Percentiles rank a stretch among this genome's conserved stretches.
Conservation (phyloP, 2,888 invertebrate genomes). For the Coenonympha arcania region DNA sequence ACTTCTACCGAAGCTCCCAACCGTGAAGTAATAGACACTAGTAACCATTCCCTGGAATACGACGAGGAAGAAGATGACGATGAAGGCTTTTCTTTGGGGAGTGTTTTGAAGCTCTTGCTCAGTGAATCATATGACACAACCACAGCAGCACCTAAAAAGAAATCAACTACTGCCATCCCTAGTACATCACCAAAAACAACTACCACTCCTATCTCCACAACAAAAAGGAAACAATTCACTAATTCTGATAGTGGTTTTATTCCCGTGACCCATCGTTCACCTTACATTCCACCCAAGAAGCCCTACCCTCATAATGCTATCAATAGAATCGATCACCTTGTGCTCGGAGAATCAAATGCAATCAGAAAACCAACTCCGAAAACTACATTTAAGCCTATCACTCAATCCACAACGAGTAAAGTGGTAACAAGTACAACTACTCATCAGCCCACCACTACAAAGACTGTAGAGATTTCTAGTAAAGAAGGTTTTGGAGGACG, state of each 20-base stretch:
- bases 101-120: slow-evolving; percentile 76
- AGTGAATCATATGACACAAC: slow-evolving; percentile 62
- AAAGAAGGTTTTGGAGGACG: slow-evolving; percentile 30
- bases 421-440: slow-evolving; percentile 24
- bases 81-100: slow-evolving; percentile 75
- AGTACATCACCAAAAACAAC: slow-evolving; percentile 19
- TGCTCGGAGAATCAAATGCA: slow-evolving; percentile 62
- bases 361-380: slow-evolving; percentile 47
- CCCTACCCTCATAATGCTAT: slow-evolving; percentile 40
- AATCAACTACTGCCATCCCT: slow-evolving; percentile 21
- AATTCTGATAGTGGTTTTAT: slow-evolving; percentile 39
- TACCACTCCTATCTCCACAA: slow-evolving; percentile 21
- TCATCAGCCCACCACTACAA: slow-evolving; percentile 30
- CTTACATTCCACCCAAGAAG: slow-evolving; percentile 43
- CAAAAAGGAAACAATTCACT: slow-evolving; percentile 28
- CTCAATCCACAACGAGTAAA: slow-evolving; percentile 26
- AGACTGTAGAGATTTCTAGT: slow-evolving; percentile 31
- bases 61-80: slow-evolving; percentile 59
- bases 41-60: slow-evolving; percentile 44
- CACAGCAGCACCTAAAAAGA: slow-evolving; percentile 34
- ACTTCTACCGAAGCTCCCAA: slow-evolving; percentile 1
- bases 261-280: slow-evolving; percentile 42
- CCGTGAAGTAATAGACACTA: slow-evolving; percentile 23
- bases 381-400: slow-evolving; percentile 32
- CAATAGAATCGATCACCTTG: slow-evolving; percentile 61